These are phyloP conservation scores for Chloroceryle aenea DNA, from an alignment of 2,113 vertebrate species.

Conservation along the genomic window DNA sequence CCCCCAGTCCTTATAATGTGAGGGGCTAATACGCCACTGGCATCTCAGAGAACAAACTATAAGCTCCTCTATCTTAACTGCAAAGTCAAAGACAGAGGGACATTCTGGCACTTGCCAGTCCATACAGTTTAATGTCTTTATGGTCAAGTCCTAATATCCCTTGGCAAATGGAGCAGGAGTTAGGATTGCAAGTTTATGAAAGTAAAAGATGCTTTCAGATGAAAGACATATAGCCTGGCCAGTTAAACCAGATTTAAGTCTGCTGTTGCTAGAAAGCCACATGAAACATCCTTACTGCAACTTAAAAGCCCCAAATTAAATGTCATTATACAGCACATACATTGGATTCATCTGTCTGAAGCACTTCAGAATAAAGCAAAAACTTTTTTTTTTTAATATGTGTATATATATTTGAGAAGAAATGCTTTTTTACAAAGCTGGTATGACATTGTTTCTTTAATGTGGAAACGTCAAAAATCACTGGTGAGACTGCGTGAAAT, in stretches of 20 bases:
- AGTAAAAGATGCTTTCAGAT: neutral
- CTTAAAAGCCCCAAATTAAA: slow-evolving; percentile 16
- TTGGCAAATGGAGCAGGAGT: neutral
- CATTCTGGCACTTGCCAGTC: neutral
- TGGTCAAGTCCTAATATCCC: neutral
- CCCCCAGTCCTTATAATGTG: accelerated
- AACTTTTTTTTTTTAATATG: neutral
- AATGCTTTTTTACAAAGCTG: neutral
- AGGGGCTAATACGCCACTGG: neutral
- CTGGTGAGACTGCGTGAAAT: slow-evolving; percentile 24
- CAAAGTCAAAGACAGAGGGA: neutral
- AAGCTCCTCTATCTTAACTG: neutral
- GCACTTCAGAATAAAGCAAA: neutral
- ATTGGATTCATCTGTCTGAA: slow-evolving; percentile 9
- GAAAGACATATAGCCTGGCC: neutral
- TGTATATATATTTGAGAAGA: neutral
- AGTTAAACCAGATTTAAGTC: neutral
- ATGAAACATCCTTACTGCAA: neutral
- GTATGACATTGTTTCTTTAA: slow-evolving; percentile 5
- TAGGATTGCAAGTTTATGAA: neutral
- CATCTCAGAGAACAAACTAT: neutral
- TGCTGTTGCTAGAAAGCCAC: slow-evolving; percentile 15
- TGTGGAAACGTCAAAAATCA: slow-evolving; percentile 17
- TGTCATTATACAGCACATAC: neutral
- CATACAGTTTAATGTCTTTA: neutral